phyloP scores from a whole-genome alignment of 2,888 invertebrate species.

The Thecophora atra region DNA sequence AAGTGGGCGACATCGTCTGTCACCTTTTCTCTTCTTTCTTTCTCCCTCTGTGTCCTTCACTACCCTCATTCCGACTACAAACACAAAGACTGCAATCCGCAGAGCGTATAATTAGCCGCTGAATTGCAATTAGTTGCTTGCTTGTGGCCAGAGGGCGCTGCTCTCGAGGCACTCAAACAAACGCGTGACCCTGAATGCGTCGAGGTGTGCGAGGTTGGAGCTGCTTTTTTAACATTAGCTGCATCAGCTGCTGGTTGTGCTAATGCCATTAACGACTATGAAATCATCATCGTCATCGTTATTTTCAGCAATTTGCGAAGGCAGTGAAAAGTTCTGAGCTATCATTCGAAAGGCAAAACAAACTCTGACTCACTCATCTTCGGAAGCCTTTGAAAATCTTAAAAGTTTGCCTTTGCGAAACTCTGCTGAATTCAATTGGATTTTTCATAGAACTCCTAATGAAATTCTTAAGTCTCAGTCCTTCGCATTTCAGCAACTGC shows the following conservation, averaged over 20 bases:
- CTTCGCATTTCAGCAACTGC: too few relatives aligned
- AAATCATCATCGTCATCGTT: too few relatives aligned
- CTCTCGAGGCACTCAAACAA: background rate
- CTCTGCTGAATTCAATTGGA: too few relatives aligned
- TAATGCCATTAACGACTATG: background rate
- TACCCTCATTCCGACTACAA: background rate
- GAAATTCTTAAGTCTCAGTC: too few relatives aligned
- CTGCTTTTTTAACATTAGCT: background rate
- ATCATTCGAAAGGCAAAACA: too few relatives aligned
- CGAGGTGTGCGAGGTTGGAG: background rate
- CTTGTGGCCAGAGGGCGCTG: constrained; percentile 32
- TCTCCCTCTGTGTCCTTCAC: background rate
- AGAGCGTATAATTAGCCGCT: constrained; percentile 48
- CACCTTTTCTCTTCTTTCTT: background rate
- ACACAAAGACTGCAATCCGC: background rate
- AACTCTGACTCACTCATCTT: too few relatives aligned
- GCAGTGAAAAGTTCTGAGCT: too few relatives aligned
- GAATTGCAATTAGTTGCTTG: constrained; percentile 49
- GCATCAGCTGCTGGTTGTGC: background rate
- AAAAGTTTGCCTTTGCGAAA: too few relatives aligned
- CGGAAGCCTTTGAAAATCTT: too few relatives aligned
- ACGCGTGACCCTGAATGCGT: background rate
- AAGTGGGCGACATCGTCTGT: background rate
- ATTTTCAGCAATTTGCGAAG: too few relatives aligned
- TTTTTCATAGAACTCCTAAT: too few relatives aligned